phyloP scores from a whole-genome alignment of 1,140 invertebrate species.

The Sarcophaga peregrina region DNA sequence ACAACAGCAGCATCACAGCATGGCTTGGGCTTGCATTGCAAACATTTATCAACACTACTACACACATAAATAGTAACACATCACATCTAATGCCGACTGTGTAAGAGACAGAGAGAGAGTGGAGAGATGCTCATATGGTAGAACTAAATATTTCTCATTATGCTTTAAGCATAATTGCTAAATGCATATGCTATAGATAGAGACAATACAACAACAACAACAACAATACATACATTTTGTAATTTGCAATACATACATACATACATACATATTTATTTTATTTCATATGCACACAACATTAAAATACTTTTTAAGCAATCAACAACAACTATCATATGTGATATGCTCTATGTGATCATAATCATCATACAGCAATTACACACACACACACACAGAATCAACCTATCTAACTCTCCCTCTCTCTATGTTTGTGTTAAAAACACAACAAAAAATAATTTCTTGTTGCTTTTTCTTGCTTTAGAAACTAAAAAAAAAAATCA shows the following conservation, averaged over 20 bases:
- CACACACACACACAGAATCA: neutral
- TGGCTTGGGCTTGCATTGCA: too few relatives aligned
- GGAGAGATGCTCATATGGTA: neutral
- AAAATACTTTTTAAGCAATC: neutral
- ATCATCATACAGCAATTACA: conserved; percentile 19
- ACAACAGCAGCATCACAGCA: neutral
- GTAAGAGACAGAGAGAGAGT: neutral
- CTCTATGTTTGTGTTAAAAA: neutral
- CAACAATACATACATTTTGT: neutral
- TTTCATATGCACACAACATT: neutral
- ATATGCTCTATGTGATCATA: neutral
- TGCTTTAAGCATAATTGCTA: conserved; percentile 10
- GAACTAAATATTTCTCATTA: neutral
- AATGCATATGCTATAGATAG: neutral
- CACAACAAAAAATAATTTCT: neutral
- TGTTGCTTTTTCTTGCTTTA: neutral
- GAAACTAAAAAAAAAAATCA: too few relatives aligned
- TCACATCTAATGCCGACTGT: neutral
- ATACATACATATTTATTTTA: neutral
- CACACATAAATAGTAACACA: neutral
- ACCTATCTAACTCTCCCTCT: too few relatives aligned
- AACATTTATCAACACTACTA: neutral
- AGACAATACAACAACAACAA: neutral
- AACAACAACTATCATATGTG: neutral
- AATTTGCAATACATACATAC: neutral